Conservation (phyloP, 1,140 invertebrate species). For the Melanaphis sacchari region DNA sequence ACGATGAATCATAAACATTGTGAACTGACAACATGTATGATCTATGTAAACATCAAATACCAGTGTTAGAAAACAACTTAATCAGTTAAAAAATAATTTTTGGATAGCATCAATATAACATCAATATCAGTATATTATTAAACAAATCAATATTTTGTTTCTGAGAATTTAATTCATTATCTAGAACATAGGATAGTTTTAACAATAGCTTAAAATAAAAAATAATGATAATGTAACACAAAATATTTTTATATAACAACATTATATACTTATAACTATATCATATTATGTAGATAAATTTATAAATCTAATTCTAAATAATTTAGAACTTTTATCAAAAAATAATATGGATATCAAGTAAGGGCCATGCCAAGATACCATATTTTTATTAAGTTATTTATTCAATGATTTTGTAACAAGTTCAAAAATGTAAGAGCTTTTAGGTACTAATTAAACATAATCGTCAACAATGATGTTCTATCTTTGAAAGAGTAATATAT, state of each 20-base stretch:
- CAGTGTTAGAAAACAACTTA: background rate
- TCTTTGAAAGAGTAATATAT: background rate
- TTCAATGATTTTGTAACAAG: too few species aligned
- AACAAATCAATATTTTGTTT: background rate
- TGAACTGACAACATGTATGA: background rate
- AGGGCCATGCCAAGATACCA: too few species aligned
- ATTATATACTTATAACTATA: too few species aligned
- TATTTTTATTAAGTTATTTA: too few species aligned
- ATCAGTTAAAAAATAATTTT: background rate
- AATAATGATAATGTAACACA: background rate
- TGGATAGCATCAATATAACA: background rate
- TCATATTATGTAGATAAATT: too few species aligned
- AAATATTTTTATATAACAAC: background rate
- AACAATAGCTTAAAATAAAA: background rate
- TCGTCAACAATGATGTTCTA: too few species aligned
- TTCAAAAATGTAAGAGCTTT: too few species aligned
- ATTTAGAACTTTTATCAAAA: too few species aligned
- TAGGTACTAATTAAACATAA: too few species aligned
- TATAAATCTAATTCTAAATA: too few species aligned
- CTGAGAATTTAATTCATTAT: background rate
- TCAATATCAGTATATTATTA: background rate
- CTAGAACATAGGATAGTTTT: background rate
- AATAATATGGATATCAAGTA: too few species aligned
- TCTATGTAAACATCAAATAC: slow-evolving; percentile 16
- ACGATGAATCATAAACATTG: background rate